Conservation (phyloP, 2,113 vertebrate genomes). For the Podocnemis expansa region DNA sequence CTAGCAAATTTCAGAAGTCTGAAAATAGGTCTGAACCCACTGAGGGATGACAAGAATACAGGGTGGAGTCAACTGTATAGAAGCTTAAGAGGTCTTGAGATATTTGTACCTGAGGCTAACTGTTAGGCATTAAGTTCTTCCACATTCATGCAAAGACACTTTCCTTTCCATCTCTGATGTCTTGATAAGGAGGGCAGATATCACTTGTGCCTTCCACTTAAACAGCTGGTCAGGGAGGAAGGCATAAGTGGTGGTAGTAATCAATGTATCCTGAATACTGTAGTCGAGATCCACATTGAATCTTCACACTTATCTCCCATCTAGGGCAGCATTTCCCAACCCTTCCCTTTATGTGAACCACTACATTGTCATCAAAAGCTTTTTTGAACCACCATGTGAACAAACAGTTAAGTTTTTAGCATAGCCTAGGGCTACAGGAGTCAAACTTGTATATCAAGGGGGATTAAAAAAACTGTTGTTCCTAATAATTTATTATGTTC, state of each 20-base stretch:
- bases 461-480: no score
- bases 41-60: neutral
- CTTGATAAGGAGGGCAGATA: neutral
- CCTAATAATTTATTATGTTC: no score
- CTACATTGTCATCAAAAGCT: no score
- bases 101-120: neutral
- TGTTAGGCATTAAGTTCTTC: neutral
- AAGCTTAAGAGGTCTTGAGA: neutral
- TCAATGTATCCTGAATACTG: neutral
- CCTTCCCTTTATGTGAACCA: no score
- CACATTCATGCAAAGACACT: neutral
- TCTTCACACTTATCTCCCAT: neutral
- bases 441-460: no score
- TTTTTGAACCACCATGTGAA: no score
- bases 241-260: neutral
- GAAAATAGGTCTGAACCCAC: neutral
- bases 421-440: no score
- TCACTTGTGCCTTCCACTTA: neutral
- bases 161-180: neutral
- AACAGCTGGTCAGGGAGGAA: neutral
- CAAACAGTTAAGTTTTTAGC: no score
- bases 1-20: neutral
- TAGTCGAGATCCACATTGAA: neutral
- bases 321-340: no score
- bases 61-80: neutral